phyloP scores from a whole-genome alignment of 2,888 invertebrate genomes.

The Eulithis prunata region DNA sequence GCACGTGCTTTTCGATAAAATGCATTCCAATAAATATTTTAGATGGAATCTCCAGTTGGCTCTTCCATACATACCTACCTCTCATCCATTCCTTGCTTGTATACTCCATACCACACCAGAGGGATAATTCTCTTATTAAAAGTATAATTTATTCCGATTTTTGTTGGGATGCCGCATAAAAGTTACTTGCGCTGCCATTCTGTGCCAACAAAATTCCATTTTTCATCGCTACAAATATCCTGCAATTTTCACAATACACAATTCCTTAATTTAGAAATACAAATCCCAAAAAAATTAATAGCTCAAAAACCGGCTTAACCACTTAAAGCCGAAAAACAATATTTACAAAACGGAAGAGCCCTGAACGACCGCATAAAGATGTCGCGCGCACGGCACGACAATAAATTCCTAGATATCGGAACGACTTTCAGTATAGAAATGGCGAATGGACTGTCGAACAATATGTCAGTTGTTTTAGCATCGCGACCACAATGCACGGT shows the following conservation, averaged over 20 bases:
- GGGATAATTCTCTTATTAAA: no score
- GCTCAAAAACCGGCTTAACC: background rate
- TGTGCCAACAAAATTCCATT: no score
- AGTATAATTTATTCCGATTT: no score
- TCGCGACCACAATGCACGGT: slow-evolving; percentile 31
- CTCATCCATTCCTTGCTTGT: slow-evolving; percentile 1
- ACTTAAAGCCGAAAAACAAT: slow-evolving; percentile 30
- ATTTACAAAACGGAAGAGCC: slow-evolving; percentile 32
- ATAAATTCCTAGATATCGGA: slow-evolving; percentile 39
- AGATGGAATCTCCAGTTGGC: slow-evolving; percentile 4
- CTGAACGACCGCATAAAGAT: slow-evolving; percentile 42
- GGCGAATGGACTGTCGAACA: slow-evolving; percentile 35
- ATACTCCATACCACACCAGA: background rate
- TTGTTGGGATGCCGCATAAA: no score
- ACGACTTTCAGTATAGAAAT: slow-evolving; percentile 35
- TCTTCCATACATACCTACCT: slow-evolving; percentile 3
- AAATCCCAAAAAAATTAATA: background rate
- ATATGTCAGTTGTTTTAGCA: slow-evolving; percentile 35
- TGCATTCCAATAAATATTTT: slow-evolving; percentile 8
- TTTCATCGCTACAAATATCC: no score
- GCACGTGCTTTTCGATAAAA: slow-evolving; percentile 5
- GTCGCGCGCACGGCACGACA: slow-evolving; percentile 35
- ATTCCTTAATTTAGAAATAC: slow-evolving; percentile 20
- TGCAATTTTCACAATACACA: slow-evolving; percentile 1
- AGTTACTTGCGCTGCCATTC: no score